Percentiles rank a stretch among this genome's conserved stretches.
phyloP scores from a whole-genome alignment of 2,797 vertebrate genomes.

The Halcyon leucocephala region DNA sequence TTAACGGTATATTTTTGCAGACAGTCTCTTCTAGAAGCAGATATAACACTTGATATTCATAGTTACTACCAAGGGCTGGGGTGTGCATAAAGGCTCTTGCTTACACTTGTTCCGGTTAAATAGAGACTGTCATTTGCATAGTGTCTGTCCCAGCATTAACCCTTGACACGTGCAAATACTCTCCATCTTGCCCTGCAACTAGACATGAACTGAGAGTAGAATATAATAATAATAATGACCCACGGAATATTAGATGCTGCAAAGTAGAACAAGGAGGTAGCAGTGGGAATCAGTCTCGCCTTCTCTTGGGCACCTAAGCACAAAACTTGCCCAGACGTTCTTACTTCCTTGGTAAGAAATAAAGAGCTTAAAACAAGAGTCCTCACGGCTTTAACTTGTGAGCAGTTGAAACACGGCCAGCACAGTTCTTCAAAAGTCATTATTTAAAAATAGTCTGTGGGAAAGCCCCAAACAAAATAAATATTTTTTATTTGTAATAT shows the following conservation, averaged over 20 bases:
- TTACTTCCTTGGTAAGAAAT: neutral
- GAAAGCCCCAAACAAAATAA: slow-evolving; percentile 71
- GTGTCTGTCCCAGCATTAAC: neutral
- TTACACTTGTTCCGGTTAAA: neutral
- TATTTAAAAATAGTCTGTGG: slow-evolving; percentile 74
- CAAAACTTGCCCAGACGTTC: neutral
- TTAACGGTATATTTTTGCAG: neutral
- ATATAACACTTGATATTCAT: neutral
- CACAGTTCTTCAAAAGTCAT: slow-evolving; percentile 59
- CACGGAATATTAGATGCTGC: neutral
- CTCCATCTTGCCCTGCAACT: neutral
- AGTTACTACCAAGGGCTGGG: too few relatives aligned
- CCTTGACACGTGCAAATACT: too few relatives aligned
- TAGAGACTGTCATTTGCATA: neutral
- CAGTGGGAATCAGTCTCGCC: neutral
- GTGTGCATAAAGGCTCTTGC: neutral
- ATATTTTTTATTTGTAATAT: slow-evolving; percentile 64
- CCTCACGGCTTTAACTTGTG: slow-evolving; percentile 7
- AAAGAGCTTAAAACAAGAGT: neutral
- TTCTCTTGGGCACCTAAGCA: neutral
- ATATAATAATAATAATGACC: neutral
- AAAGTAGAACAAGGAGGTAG: neutral
- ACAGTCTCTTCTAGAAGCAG: neutral
- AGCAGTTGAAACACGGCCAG: slow-evolving; percentile 19
- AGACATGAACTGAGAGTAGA: neutral